Evolutionary conservation across 2,113 vertebrate genomes (phyloP).

Genomic region (Anguilla rostrata): DNA sequence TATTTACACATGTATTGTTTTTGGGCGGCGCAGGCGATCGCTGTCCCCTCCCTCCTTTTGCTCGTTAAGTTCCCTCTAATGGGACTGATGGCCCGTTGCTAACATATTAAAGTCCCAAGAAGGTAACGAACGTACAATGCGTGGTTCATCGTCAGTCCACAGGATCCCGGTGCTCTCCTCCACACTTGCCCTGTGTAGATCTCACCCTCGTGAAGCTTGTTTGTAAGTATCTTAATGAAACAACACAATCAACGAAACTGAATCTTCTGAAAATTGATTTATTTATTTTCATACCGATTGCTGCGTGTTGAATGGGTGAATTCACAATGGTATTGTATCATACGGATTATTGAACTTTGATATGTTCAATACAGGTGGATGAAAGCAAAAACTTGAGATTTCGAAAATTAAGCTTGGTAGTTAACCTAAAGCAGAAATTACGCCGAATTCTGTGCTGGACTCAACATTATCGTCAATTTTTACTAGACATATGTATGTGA

Average conservation of each 20-base stretch:
- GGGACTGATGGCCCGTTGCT: slow-evolving; percentile 23
- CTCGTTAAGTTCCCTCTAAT: background rate
- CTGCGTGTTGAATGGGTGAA: background rate
- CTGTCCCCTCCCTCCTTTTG: background rate
- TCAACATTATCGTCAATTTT: background rate
- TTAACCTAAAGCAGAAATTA: background rate
- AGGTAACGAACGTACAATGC: slow-evolving; percentile 25
- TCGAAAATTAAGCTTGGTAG: background rate
- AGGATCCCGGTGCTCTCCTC: slow-evolving; percentile 40
- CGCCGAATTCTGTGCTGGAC: background rate
- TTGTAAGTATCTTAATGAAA: slow-evolving; percentile 42
- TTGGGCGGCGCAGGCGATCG: background rate
- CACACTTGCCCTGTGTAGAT: slow-evolving; percentile 29
- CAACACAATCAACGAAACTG: background rate
- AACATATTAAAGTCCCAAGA: slow-evolving; percentile 28
- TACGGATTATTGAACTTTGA: background rate
- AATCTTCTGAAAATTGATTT: background rate
- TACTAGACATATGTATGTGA: background rate
- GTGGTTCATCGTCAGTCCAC: slow-evolving; percentile 52
- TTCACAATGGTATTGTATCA: background rate
- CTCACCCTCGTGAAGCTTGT: slow-evolving; percentile 40
- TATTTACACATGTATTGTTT: background rate
- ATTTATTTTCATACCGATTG: slow-evolving; percentile 7
- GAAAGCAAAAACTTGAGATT: background rate
- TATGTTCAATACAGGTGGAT: background rate